Evolutionary conservation across 2,113 vertebrate species (phyloP), one percentile per base, ranked within the genome.

Genomic region (Micronisus gabar): DNA sequence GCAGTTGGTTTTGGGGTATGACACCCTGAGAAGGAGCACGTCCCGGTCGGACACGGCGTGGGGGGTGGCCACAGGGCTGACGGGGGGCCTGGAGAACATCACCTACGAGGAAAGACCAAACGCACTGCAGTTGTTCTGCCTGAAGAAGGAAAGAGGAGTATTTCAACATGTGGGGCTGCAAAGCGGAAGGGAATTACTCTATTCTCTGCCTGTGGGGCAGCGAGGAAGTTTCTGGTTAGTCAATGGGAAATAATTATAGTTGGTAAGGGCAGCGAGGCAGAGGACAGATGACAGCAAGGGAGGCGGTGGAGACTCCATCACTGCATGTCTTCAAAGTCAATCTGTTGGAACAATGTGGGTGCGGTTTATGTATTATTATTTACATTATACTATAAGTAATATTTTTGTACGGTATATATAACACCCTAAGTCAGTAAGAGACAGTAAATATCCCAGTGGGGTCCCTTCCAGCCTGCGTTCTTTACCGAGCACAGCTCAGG

Each of bases 1-100:
- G 36, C 13, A 11, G 23, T 2, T 47, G 29, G 52, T 61, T 76
- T 83, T 9, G 45, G 53, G 14, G 6, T 36, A 26, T 1, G 27
- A 82, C 36, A 67, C 32, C 70, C 41, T 4, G 0, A 75, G 55
- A 70, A 78, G 0, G 0, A n/a, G 32, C 1, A 4, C 17, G 34
- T 7, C 23, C 4, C 3, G 4, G 10, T 30, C 6, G 7, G 65
- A 76, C 43, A 41, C 0, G 4, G 45, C 9, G 32, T 3, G 2
- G 13, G 16, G 36, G 30, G 11, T 48, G 61, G 29, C 48, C 4
- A 1, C 0, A 2, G 20, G 36, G 38, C 47, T 80, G 63, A 26
- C 13, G 25, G 52, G 23, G 15, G 29, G 4, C 36, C 50, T 52
- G 58, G 61, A 67, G 78, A 81, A 34, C 15, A 15, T 14, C 70